Evolutionary conservation across 2,888 invertebrate species (phyloP), one percentile per base, ranked within the genome.

Genomic region (Hyposoter didymator): DNA sequence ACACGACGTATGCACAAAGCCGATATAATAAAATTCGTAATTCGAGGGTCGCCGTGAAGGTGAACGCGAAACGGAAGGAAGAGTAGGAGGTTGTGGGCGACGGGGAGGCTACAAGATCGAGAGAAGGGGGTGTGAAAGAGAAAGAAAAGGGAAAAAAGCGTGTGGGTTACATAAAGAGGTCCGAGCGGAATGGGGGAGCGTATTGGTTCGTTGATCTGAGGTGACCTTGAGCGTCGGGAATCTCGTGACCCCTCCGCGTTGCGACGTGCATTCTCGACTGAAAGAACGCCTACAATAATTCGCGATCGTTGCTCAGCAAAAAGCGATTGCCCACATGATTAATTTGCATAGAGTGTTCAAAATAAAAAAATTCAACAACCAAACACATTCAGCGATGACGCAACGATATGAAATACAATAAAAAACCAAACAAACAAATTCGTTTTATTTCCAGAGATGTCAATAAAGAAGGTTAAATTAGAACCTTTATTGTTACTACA

Each of bases 401-500:
- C 32, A 35, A 64, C 35, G 17, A 35, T 32, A 32, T 2, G n/a
- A 35, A 35, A 32, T 1, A 17, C n/a, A 84, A 79, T 59, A 69
- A 39, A 62, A 62, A 67, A 47, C 10, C 2, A 35, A 67, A 78
- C 2, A 35, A 67, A 78, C 62, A 14, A 35, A 43, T 28, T 45
- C 49, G 19, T 32, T 39, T 39, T 32, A 66, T 47, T 81, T 78
- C 72, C 73, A 78, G 70, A 82, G 81, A 78, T 86, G 80, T 85
- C 82, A 81, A 84, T 86, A 80, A 86, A 82, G 91, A 91, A 91
- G 90, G 90, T 92, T 91, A 90, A 91, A 91, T 91, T 88, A 91
- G 91, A 91, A 90, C 89, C 90, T 92, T 92, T 91, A 92, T 91
- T 91, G 89, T 91, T 88, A 90, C 90, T 91, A 92, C 90, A 91